Conservation (phyloP, 2,888 invertebrate genomes). For the Ochropleura leucogaster region DNA sequence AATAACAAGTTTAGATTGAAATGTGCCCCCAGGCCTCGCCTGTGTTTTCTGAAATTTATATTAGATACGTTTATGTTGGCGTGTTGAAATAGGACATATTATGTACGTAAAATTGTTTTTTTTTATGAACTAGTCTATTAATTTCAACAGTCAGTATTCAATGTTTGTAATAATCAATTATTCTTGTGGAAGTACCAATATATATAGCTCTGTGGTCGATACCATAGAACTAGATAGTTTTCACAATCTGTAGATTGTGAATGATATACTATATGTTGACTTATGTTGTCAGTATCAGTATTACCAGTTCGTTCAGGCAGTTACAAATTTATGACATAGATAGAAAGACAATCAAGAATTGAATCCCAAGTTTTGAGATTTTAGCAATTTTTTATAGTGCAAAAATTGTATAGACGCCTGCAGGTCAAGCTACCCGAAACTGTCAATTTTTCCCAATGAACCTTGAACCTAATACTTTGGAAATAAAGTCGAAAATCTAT, state of each 20-base stretch:
- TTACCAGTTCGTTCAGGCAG: too few relatives aligned
- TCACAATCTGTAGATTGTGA: neutral
- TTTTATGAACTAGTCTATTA: neutral
- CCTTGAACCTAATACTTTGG: too few relatives aligned
- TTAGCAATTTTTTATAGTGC: neutral
- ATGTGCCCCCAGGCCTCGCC: conserved; percentile 55
- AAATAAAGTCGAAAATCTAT: too few relatives aligned
- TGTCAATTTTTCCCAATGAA: too few relatives aligned
- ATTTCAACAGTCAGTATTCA: neutral
- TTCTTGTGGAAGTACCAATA: neutral
- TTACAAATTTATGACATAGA: neutral
- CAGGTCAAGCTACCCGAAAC: too few relatives aligned
- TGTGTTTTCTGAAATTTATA: conserved; percentile 47
- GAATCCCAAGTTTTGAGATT: neutral
- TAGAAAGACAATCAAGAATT: neutral
- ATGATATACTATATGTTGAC: neutral
- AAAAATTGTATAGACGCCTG: too few relatives aligned
- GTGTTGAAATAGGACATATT: conserved; percentile 19
- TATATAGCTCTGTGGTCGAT: too few relatives aligned
- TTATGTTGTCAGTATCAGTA: too few relatives aligned
- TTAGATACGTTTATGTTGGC: conserved; percentile 13
- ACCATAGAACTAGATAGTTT: too few relatives aligned
- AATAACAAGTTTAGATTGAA: conserved; percentile 72
- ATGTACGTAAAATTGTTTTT: neutral
- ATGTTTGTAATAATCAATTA: neutral